phyloP scores from a whole-genome alignment of 2,797 vertebrate genomes.

The Pangasius djambal region DNA sequence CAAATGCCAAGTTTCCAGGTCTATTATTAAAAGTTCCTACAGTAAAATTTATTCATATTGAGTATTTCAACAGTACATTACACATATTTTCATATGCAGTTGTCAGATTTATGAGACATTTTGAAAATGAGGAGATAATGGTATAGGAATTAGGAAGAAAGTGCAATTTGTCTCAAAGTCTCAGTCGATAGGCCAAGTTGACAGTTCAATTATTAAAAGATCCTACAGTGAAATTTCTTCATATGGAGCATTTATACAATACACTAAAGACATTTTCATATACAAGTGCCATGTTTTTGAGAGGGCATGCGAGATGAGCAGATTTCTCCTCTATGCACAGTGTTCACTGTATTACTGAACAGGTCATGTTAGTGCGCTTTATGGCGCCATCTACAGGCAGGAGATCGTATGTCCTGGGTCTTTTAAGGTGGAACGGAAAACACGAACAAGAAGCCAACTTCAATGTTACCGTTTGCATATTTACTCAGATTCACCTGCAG shows the following conservation, averaged over 20 bases:
- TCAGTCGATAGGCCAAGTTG: not conserved
- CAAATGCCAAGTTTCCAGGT: too few relatives aligned
- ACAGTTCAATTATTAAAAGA: not conserved
- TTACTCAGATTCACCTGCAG: conserved; percentile 11
- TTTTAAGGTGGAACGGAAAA: conserved; percentile 21
- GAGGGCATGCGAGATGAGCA: not conserved
- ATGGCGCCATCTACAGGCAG: not conserved
- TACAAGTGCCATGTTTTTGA: not conserved
- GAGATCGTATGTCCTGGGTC: not conserved
- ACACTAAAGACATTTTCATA: not conserved
- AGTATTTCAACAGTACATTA: too few relatives aligned
- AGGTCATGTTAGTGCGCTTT: not conserved
- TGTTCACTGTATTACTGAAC: too few relatives aligned
- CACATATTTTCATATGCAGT: not conserved
- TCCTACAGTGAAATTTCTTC: not conserved
- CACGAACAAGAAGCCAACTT: not conserved
- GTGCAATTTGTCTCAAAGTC: not conserved
- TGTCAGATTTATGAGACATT: not conserved
- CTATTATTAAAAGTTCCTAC: too few relatives aligned
- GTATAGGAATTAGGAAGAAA: not conserved
- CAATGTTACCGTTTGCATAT: not conserved
- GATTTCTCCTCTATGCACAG: not conserved
- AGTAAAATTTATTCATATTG: too few relatives aligned
- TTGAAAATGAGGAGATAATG: not conserved
- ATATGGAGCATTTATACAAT: not conserved